Percentiles rank a stretch among this genome's conserved stretches.
These are phyloP conservation scores for Nephotettix cincticeps DNA, from an alignment of 1,140 invertebrate species.

Conservation along the genomic window DNA sequence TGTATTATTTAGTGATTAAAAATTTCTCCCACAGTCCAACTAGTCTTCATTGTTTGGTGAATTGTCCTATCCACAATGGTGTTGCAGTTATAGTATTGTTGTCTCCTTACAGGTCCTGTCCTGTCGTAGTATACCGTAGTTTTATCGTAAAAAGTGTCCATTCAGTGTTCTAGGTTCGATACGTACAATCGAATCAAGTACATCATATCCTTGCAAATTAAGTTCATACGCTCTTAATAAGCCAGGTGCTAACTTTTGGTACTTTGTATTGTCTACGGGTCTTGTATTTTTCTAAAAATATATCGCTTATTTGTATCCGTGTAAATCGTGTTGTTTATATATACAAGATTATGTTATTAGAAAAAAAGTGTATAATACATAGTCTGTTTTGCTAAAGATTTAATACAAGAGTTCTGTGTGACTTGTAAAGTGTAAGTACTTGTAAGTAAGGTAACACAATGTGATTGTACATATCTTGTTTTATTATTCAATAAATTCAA, in stretches of 20 bases:
- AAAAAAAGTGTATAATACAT: constrained; percentile 1
- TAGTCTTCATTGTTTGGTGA: too few species aligned
- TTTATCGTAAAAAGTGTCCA: too few species aligned
- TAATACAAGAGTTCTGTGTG: background rate
- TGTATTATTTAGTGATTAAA: too few species aligned
- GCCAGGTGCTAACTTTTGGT: constrained; percentile 5
- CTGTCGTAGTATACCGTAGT: too few species aligned
- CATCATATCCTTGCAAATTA: too few species aligned
- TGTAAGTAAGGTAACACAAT: background rate
- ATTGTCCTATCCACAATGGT: too few species aligned
- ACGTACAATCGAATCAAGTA: too few species aligned
- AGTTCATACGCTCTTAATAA: too few species aligned
- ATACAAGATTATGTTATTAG: background rate
- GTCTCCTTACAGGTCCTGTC: too few species aligned
- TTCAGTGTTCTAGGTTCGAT: too few species aligned
- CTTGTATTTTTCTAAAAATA: constrained; percentile 22
- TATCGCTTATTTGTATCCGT: background rate
- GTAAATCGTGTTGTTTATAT: constrained; percentile 6
- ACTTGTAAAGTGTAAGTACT: constrained; percentile 19
- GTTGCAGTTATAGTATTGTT: too few species aligned
- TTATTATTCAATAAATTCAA: constrained; percentile 19
- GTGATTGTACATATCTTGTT: constrained; percentile 17
- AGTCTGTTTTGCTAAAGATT: background rate
- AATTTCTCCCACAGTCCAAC: too few species aligned
- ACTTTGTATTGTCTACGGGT: constrained; percentile 12